Evolutionary conservation across 1,140 invertebrate genomes (phyloP).

Genomic region (Cecropterus lyciades): DNA sequence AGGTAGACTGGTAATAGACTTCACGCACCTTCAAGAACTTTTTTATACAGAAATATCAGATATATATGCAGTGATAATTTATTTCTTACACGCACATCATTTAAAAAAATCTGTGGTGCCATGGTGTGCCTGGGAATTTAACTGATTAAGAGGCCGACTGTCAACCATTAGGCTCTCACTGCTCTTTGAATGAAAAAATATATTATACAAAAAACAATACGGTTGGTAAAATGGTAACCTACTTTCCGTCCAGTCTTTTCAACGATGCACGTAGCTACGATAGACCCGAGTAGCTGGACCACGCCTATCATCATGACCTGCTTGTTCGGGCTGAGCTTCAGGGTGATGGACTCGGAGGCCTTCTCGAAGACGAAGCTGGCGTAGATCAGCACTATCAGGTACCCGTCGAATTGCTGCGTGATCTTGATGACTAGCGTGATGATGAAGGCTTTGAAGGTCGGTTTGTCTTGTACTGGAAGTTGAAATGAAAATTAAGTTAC

Average conservation of each 20-base stretch:
- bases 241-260: slow-evolving; percentile 83
- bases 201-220: no score
- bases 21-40: no score
- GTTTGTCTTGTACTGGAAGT: slow-evolving; percentile 67
- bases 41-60: no score
- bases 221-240: slow-evolving; percentile 18
- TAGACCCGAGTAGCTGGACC: slow-evolving; percentile 80
- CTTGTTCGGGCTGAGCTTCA: slow-evolving; percentile 76
- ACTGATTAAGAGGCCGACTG: no score
- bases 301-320: slow-evolving; percentile 82
- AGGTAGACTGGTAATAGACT: no score
- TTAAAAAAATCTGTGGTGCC: no score
- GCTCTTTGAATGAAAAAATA: no score
- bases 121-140: no score
- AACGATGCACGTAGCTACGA: slow-evolving; percentile 77
- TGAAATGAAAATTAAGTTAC: slow-evolving; percentile 23
- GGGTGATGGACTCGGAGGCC: slow-evolving; percentile 63
- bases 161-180: no score
- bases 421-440: slow-evolving; percentile 75
- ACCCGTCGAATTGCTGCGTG: slow-evolving; percentile 82
- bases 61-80: no score
- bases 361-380: slow-evolving; percentile 75
- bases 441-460: slow-evolving; percentile 74
- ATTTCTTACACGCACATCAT: no score
- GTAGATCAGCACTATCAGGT: slow-evolving; percentile 84